Base-by-base conservation (phyloP, 2,888 invertebrate genomes). In the Urechis unicinctus region DNA sequence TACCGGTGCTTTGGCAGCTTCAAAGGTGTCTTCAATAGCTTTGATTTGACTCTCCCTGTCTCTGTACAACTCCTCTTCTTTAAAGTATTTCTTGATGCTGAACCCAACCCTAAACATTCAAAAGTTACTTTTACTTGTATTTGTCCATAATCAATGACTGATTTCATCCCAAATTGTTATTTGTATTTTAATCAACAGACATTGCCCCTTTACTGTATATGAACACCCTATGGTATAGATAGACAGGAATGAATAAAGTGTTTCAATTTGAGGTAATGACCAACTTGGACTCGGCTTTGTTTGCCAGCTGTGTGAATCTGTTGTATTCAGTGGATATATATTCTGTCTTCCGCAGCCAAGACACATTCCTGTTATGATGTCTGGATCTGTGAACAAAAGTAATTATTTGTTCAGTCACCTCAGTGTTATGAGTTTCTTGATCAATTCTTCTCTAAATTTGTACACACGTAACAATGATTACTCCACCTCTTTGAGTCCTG, bases 261-360 rank as follows among this genome's bases (percentile, higher is more conserved):
- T 6, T 25, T 5, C 21, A 5, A 21, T 49, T 47, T 24, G 24
- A 13, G 9, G 13, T 4, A 51, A 5, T 26, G 36, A 41, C 68
- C 64, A 70, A 79, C 85, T 95, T 97, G 0, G 96, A 94, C 83
- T 98, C 98, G 74, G 94, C 93, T 82, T 96, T 94, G 74, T 97
- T 96, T 65, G 91, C 89, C 77, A 91, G 90, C 22, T 95, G 93
- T 58, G 95, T 94, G 79, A 95, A 97, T 61, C 97, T 84, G 24
- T 96, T 97, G 78, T 93, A 95, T 80, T 98, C 98, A 42, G 97
- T 96, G 3, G 96, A 96, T 71, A 98, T 98, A 73, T 99, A 98
- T 78, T 98, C 98, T 0, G 98, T 98, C 66, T 95, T 88, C 52
- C 98, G 86, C 74, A 98, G 83, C 98, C 98, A 98, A 0, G 98